Percentiles rank a stretch among this genome's conserved stretches.
These are phyloP conservation scores for Ficedula albicollis DNA, from an alignment of 2,797 vertebrate genomes.

Conservation along the genomic window DNA sequence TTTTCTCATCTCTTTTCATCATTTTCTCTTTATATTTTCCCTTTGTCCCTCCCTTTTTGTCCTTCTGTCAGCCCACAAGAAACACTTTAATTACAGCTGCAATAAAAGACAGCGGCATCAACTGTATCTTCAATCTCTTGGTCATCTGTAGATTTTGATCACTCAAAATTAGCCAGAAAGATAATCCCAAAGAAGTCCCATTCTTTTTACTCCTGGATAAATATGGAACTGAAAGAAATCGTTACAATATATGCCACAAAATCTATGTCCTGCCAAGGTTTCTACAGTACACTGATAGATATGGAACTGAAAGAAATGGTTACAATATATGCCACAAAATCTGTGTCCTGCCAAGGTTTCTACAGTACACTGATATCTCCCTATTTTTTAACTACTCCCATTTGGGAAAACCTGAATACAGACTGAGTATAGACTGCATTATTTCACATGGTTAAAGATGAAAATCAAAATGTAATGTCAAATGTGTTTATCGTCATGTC, in stretches of 20 bases:
- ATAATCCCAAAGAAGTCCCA: not conserved
- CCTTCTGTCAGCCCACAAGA: not conserved
- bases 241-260: not conserved
- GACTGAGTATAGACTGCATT: not conserved
- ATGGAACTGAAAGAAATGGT: not conserved
- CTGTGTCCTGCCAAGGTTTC: not conserved
- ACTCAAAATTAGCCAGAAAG: not conserved
- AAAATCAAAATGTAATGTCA: not conserved
- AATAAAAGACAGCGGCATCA: not conserved
- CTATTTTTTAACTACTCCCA: not conserved
- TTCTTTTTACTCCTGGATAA: not conserved
- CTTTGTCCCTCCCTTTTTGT: not conserved
- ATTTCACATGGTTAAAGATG: not conserved
- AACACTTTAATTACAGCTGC: not conserved
- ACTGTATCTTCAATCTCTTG: not conserved
- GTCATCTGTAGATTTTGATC: not conserved
- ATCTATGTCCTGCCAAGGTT: not conserved
- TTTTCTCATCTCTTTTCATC: not conserved
- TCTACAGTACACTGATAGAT: accelerated
- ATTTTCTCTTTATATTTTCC: not conserved
- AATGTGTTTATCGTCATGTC: not conserved
- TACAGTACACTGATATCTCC: not conserved
- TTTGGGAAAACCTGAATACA: not conserved
- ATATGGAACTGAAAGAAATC: not conserved
- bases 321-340: not conserved